These are phyloP conservation scores for Nemurella pictetii DNA, from an alignment of 2,888 invertebrate species.

Conservation along the genomic window DNA sequence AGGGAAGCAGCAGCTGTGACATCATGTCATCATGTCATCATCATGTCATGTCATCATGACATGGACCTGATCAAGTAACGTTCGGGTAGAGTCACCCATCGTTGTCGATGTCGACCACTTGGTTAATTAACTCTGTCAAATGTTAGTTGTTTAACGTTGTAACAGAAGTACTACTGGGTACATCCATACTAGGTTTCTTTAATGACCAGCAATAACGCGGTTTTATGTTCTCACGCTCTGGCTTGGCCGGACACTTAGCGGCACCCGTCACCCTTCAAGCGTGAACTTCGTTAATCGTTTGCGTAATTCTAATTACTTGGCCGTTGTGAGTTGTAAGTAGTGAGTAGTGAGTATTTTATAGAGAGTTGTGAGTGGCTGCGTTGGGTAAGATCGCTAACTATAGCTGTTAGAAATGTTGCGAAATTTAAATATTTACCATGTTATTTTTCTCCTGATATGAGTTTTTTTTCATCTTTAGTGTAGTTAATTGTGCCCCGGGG, in stretches of 20 bases:
- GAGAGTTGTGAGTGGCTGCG: too few species aligned
- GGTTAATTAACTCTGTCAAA: neutral
- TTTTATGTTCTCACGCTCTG: neutral
- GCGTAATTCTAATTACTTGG: neutral
- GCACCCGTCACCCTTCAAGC: neutral
- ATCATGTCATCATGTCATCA: neutral
- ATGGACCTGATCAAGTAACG: too few species aligned
- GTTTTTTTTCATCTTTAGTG: too few species aligned
- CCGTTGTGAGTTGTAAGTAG: neutral
- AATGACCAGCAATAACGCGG: neutral
- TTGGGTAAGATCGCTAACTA: too few species aligned
- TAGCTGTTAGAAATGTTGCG: too few species aligned
- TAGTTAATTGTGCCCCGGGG: too few species aligned
- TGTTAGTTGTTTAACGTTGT: neutral
- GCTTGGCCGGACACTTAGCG: neutral
- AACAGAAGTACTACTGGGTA: neutral
- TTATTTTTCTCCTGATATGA: too few species aligned
- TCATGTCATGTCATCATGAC: neutral
- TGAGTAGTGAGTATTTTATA: neutral
- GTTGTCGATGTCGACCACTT: neutral
- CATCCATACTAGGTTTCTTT: neutral
- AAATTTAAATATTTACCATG: too few species aligned
- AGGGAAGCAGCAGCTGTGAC: neutral
- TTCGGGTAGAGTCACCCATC: too few species aligned
- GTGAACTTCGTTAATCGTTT: neutral